These are phyloP conservation scores for Dunckerocampus dactyliophorus DNA, from an alignment of 2,113 vertebrate genomes.

Conservation along the genomic window DNA sequence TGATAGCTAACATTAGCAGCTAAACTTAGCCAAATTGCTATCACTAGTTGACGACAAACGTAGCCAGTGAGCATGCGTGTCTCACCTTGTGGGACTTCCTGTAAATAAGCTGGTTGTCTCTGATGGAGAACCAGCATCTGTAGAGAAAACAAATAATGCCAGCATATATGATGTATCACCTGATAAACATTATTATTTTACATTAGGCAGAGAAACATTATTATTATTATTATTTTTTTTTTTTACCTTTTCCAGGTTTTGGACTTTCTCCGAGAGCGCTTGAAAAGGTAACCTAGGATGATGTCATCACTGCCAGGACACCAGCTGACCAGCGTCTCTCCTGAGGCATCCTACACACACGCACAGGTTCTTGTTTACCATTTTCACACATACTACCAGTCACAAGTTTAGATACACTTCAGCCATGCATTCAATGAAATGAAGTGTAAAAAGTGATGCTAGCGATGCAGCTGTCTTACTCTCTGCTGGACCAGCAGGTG, in stretches of 20 bases:
- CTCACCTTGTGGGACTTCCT: constrained; percentile 72
- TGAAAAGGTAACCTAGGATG: constrained; percentile 74
- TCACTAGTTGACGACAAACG: too few relatives aligned
- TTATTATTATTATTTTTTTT: too few relatives aligned
- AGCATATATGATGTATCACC: too few relatives aligned
- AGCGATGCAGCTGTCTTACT: constrained; percentile 39
- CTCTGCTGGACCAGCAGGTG: constrained; percentile 74
- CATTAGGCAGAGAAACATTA: too few relatives aligned
- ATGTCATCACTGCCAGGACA: constrained; percentile 38
- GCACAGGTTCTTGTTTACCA: constrained; percentile 2
- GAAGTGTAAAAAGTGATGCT: neutral
- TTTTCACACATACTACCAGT: too few relatives aligned
- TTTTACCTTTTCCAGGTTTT: constrained; percentile 75
- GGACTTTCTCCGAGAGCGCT: constrained; percentile 67
- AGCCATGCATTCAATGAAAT: neutral
- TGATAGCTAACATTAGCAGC: too few relatives aligned
- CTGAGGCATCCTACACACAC: constrained; percentile 65
- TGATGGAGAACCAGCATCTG: constrained; percentile 74
- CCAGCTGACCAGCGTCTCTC: constrained; percentile 52
- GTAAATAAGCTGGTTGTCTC: constrained; percentile 71
- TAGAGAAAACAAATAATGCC: too few relatives aligned
- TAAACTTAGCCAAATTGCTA: too few relatives aligned
- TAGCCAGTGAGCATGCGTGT: too few relatives aligned
- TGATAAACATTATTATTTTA: neutral
- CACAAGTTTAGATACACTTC: neutral